These are phyloP conservation scores for Parnassius glacialis DNA, from an alignment of 2,888 invertebrate genomes.

Conservation along the genomic window DNA sequence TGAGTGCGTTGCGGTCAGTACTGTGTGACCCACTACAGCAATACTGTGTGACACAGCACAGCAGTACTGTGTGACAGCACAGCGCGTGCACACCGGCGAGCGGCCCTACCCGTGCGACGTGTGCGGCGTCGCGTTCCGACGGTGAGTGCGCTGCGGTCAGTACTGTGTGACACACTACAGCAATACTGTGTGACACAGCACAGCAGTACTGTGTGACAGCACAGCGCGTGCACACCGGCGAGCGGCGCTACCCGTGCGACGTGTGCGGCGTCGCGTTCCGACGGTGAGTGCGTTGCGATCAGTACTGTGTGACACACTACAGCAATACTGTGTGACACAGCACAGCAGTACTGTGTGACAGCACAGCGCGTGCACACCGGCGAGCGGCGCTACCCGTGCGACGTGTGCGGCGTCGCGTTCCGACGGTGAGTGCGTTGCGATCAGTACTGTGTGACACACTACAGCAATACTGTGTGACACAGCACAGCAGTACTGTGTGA, in stretches of 20 bases:
- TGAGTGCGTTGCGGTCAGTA: slow-evolving; percentile 38
- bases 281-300: slow-evolving; percentile 38
- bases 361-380: slow-evolving; percentile 53
- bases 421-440: slow-evolving; percentile 34
- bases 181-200: too few species aligned
- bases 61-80: slow-evolving; percentile 45
- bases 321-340: slow-evolving; percentile 48
- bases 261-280: slow-evolving; percentile 55
- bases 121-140: slow-evolving; percentile 18
- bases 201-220: slow-evolving; percentile 21
- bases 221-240: slow-evolving; percentile 11
- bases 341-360: slow-evolving; percentile 38
- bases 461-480: too few species aligned
- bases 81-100: slow-evolving; percentile 54
- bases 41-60: slow-evolving; percentile 35
- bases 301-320: slow-evolving; percentile 30
- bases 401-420: slow-evolving; percentile 20
- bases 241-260: slow-evolving; percentile 41
- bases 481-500: too few species aligned
- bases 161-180: too few species aligned
- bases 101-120: slow-evolving; percentile 25
- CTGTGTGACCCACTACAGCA: too few species aligned
- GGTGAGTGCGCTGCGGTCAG: slow-evolving; percentile 35
- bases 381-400: slow-evolving; percentile 35
- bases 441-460: too few species aligned